Conservation (phyloP, 2,113 vertebrate species). For the Erythrocercus mccallii region DNA sequence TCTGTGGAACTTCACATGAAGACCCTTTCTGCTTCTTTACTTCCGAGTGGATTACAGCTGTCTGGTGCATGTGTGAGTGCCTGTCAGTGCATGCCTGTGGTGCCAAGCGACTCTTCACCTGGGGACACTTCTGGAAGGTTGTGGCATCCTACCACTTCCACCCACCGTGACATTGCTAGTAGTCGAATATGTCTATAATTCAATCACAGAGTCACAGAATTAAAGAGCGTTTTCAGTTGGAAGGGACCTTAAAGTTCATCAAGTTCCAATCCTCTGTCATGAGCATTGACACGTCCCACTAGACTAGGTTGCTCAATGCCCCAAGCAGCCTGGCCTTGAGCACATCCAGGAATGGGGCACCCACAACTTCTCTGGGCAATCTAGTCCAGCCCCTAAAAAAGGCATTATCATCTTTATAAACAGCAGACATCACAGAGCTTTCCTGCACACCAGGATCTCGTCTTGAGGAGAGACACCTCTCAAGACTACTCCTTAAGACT, state of each 20-base stretch:
- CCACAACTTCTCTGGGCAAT: neutral
- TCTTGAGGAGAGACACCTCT: neutral
- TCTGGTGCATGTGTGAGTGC: no score
- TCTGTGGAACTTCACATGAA: no score
- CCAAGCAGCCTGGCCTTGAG: neutral
- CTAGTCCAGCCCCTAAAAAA: neutral
- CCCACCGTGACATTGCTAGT: no score
- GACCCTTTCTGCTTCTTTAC: no score
- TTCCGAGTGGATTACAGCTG: no score
- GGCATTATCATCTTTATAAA: neutral
- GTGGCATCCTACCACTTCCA: no score
- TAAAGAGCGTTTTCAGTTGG: neutral
- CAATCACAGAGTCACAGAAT: neutral
- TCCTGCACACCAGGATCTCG: fast-evolving
- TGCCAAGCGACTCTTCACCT: no score
- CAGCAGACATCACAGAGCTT: neutral
- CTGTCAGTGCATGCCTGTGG: no score
- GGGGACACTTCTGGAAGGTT: no score
- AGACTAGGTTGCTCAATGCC: neutral
- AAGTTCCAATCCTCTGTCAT: neutral
- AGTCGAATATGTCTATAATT: neutral
- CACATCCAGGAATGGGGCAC: no score
- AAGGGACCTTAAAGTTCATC: neutral
- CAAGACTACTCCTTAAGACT: neutral
- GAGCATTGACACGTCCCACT: fast-evolving